A percentile compares a stretch with the other conserved stretches of the same genome.
Evolutionary conservation across 2,113 vertebrate genomes (phyloP).

Genomic region (Isichthys henryi): DNA sequence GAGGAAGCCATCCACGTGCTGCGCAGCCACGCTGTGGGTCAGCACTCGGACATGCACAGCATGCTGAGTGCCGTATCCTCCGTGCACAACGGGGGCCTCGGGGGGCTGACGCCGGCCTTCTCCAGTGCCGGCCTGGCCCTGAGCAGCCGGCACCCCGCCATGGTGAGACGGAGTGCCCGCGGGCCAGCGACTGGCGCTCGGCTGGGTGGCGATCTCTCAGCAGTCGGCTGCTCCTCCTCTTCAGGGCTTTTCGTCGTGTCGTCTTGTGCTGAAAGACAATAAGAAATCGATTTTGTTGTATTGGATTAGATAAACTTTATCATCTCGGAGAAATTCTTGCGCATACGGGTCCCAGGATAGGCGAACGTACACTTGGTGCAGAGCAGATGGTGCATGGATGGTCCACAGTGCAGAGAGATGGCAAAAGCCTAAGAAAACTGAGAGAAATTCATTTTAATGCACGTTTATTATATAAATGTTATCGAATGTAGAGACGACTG

Average conservation of each 20-base stretch:
- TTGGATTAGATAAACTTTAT: neutral
- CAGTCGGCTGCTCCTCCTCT: neutral
- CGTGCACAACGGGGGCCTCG: constrained; percentile 65
- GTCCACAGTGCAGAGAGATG: neutral
- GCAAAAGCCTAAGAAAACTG: neutral
- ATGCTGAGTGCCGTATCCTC: constrained; percentile 63
- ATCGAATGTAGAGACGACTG: neutral
- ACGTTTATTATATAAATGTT: neutral
- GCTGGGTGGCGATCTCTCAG: neutral
- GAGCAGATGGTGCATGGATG: neutral
- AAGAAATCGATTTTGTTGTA: neutral
- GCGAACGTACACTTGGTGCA: too few relatives aligned
- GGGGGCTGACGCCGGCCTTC: constrained; percentile 75
- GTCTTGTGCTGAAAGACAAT: neutral
- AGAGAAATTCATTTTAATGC: neutral
- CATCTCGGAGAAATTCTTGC: neutral
- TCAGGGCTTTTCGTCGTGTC: constrained; percentile 22
- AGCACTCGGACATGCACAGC: constrained; percentile 74
- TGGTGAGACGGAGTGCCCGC: constrained; percentile 63
- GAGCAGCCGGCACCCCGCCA: constrained; percentile 69
- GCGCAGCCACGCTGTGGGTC: constrained; percentile 84
- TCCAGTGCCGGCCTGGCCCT: constrained; percentile 69
- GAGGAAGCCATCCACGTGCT: constrained; percentile 96
- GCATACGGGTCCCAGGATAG: neutral
- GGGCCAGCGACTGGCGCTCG: neutral